These are phyloP conservation scores for Pseudolaguvia tuberculata DNA, from an alignment of 2,113 vertebrate genomes.

Conservation along the genomic window DNA sequence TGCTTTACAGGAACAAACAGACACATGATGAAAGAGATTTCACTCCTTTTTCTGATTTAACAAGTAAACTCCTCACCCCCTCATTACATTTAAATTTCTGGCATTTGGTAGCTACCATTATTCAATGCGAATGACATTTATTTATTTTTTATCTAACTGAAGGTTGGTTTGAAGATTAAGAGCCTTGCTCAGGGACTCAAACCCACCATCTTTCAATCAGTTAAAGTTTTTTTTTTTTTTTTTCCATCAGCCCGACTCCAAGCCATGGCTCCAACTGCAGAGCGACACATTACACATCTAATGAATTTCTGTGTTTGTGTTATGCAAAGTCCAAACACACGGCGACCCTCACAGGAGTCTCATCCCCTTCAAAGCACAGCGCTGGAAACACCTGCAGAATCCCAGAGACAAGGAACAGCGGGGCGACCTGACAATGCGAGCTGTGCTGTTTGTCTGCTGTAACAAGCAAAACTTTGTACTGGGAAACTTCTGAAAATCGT, in stretches of 20 bases:
- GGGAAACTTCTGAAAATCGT: neutral
- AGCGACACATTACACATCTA: neutral
- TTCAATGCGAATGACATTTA: no score
- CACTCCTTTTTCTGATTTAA: neutral
- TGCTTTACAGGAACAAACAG: neutral
- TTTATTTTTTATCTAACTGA: no score
- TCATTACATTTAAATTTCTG: no score
- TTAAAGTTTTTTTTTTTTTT: no score
- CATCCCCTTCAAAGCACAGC: constrained; percentile 15
- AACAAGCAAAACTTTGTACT: neutral
- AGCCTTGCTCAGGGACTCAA: no score
- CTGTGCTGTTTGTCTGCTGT: constrained; percentile 5
- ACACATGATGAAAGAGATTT: neutral
- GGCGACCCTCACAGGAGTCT: neutral
- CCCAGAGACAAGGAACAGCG: constrained; percentile 7
- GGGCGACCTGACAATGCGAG: neutral
- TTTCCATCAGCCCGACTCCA: neutral
- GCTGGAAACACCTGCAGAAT: constrained; percentile 9
- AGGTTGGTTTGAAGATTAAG: no score
- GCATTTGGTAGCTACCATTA: no score
- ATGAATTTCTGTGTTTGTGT: constrained; percentile 13
- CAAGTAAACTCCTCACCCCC: neutral
- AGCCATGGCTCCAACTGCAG: neutral
- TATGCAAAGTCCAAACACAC: constrained; percentile 1
- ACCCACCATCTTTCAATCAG: no score